Evolutionary conservation across 2,888 invertebrate genomes (phyloP).

Genomic region (Trachelus troglodyta): DNA sequence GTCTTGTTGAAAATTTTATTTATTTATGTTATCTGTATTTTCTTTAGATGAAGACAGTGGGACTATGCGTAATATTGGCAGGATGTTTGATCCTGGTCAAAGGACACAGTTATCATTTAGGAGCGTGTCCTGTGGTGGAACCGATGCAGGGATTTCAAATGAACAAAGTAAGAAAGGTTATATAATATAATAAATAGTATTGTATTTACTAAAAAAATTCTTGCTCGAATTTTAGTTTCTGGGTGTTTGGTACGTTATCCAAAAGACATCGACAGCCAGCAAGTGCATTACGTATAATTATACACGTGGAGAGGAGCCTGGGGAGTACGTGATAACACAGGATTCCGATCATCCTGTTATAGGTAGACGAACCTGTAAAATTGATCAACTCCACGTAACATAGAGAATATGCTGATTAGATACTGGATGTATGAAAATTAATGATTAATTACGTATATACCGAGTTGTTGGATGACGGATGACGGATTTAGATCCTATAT

Average conservation of each 20-base stretch:
- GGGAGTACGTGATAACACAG: slow-evolving; percentile 77
- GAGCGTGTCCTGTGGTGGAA: slow-evolving; percentile 79
- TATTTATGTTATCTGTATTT: slow-evolving; percentile 3
- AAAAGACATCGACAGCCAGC: slow-evolving; percentile 85
- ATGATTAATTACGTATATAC: neutral
- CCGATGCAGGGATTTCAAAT: slow-evolving; percentile 80
- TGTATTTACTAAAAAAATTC: neutral
- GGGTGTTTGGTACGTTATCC: slow-evolving; percentile 84
- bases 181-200: neutral
- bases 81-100: slow-evolving; percentile 36
- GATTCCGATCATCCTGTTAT: slow-evolving; percentile 74
- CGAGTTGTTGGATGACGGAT: neutral
- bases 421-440: neutral
- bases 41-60: slow-evolving; percentile 41
- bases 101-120: slow-evolving; percentile 79
- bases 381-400: neutral
- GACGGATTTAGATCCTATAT: neutral
- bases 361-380: slow-evolving; percentile 39
- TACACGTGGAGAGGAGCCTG: slow-evolving; percentile 76
- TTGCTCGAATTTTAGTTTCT: slow-evolving; percentile 71
- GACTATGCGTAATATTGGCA: slow-evolving; percentile 32
- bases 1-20: neutral
- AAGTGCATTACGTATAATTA: slow-evolving; percentile 84
- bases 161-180: slow-evolving; percentile 72
- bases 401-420: neutral